Conservation (phyloP, 2,888 invertebrate genomes). For the Neoaliturus tenellus region DNA sequence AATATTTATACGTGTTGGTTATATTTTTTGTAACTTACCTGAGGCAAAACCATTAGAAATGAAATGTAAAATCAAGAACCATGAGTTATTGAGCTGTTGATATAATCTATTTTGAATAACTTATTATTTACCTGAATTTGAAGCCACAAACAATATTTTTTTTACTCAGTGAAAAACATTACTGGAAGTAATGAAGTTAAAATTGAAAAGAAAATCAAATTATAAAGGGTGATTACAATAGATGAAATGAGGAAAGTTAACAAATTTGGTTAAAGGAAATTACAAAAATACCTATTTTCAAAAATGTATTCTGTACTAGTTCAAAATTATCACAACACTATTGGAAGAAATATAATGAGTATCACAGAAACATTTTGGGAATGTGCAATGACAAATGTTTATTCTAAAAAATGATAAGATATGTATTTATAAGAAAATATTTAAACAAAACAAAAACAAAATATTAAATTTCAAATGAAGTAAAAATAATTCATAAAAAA, state of each 20-base stretch:
- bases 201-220: too few relatives aligned
- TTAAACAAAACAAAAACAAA: background rate
- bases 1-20: too few relatives aligned
- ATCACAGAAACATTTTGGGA: conserved; percentile 48
- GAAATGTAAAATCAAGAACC: too few relatives aligned
- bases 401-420: background rate
- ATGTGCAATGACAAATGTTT: conserved; percentile 41
- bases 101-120: too few relatives aligned
- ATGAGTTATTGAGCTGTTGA: too few relatives aligned
- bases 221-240: background rate
- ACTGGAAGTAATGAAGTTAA: too few relatives aligned
- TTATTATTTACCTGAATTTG: too few relatives aligned
- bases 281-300: background rate
- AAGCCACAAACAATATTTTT: too few relatives aligned
- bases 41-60: too few relatives aligned
- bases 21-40: too few relatives aligned
- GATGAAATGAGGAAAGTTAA: background rate
- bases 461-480: background rate
- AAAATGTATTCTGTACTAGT: background rate
- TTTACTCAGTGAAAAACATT: too few relatives aligned
- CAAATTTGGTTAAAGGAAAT: background rate
- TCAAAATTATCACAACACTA: conserved; percentile 23
- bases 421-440: background rate
- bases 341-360: background rate
- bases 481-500: background rate